phyloP scores from a whole-genome alignment of 2,888 invertebrate species.

The Nomada ruficornis region DNA sequence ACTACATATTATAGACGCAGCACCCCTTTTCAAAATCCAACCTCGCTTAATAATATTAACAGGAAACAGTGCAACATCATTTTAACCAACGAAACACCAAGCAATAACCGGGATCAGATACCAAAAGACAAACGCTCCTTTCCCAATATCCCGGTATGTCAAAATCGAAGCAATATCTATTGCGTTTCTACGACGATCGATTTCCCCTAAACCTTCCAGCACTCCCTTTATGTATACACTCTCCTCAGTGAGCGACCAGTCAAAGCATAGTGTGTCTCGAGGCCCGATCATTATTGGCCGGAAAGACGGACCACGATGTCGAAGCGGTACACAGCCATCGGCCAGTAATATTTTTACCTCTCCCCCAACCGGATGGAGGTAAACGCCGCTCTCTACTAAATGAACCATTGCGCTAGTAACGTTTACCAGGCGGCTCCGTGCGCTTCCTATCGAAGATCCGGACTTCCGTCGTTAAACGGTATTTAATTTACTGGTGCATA shows the following conservation, averaged over 20 bases:
- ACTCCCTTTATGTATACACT: conserved; percentile 27
- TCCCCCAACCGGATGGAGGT: conserved; percentile 71
- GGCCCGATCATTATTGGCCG: conserved; percentile 52
- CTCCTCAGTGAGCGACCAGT: neutral
- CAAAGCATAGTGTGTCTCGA: conserved; percentile 30
- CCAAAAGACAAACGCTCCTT: neutral
- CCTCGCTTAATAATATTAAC: no score
- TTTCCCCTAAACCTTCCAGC: conserved; percentile 41
- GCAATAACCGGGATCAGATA: neutral
- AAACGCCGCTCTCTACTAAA: conserved; percentile 69
- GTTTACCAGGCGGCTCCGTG: conserved; percentile 56
- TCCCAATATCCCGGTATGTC: neutral
- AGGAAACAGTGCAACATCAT: neutral
- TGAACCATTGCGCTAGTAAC: conserved; percentile 69
- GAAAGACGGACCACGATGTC: conserved; percentile 49
- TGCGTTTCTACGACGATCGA: conserved; percentile 28
- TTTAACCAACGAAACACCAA: neutral
- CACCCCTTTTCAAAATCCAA: no score
- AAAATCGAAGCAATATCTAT: conserved; percentile 3
- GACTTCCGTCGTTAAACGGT: conserved; percentile 67
- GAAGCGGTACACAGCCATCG: conserved; percentile 64
- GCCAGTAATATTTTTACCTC: conserved; percentile 69
- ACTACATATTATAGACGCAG: no score
- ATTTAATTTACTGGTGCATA: conserved; percentile 62
- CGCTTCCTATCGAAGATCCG: conserved; percentile 68